A percentile compares a stretch with the other conserved stretches of the same genome.
phyloP scores from a whole-genome alignment of 2,113 vertebrate species.

The Chrysochloris asiatica region DNA sequence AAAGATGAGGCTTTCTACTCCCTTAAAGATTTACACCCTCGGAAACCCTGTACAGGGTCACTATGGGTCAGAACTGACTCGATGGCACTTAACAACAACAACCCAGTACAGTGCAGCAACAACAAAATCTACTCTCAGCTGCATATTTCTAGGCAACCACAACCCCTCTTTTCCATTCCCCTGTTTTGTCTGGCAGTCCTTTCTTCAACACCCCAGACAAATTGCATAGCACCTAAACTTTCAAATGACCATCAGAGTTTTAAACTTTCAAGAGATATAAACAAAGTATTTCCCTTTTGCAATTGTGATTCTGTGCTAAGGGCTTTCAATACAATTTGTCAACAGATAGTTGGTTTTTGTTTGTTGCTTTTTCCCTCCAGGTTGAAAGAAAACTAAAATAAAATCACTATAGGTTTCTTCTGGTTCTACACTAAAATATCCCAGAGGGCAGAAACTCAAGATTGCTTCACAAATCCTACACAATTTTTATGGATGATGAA shows the following conservation, averaged over 20 bases:
- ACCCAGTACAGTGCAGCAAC: not conserved
- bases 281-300: not conserved
- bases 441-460: constrained; percentile 52
- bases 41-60: no score
- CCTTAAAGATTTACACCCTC: no score
- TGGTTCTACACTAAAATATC: constrained; percentile 46
- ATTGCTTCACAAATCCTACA: constrained; percentile 61
- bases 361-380: constrained; percentile 25
- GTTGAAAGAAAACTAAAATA: constrained; percentile 32
- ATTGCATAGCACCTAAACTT: not conserved
- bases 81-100: no score
- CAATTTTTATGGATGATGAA: constrained; percentile 60
- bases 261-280: not conserved
- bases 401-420: constrained; percentile 44
- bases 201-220: not conserved
- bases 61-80: no score
- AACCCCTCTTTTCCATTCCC: accelerated
- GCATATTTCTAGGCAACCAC: not conserved
- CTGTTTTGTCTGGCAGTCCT: not conserved
- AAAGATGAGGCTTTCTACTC: no score
- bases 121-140: not conserved
- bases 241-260: not conserved
- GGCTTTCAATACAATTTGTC: not conserved
- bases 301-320: constrained; percentile 1
- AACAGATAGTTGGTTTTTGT: constrained; percentile 12